Base-by-base conservation (phyloP, 2,797 vertebrate species). In the Typhlichthys subterraneus region DNA sequence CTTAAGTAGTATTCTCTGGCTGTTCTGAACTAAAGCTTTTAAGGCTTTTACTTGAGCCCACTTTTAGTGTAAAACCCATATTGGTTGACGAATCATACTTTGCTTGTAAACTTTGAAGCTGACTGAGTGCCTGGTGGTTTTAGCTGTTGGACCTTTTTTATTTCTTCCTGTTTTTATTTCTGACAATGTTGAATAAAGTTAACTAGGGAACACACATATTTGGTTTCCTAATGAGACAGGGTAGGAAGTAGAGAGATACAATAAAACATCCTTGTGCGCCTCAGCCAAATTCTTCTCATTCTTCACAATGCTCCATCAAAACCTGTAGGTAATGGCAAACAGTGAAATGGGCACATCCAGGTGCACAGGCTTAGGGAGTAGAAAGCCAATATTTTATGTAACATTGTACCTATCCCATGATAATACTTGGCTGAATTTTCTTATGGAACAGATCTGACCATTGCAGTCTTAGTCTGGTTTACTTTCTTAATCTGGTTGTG, bases 181-280 rank as follows among this genome's bases (percentile, higher is more conserved):
- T 60, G 47, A 46, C 66, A 79, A 62, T 67, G 73, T 73, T 70
- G 63, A 65, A 33, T 60, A 49, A 67, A 38, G 61, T 61, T n/a
- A 46, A 42, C 9, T 61, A 59, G 66, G 47, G 65, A 49, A 53
- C 49, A 0, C 49, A 0, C 49, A 15, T 57, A 31, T 55, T 13
- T 59, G 57, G 63, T 57, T 65, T 61, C 46, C n/a, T 72, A 70
- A 81, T 59, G 60, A 60, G 46, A 38, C 19, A 10, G 53, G 17
- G 38, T 12, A 62, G 63, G 53, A 82, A 69, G 58, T 63, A 42
- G 49, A 49, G 52, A 49, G 50, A 31, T 13, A 47, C 42, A 31
- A 10, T 57, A 59, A 64, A 73, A 57, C 46, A 1, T 54, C 19
- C 13, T 59, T 2, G 4, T 29, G 23, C 23, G 4, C 23, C 23